A percentile compares a stretch with the other conserved stretches of the same genome.
Evolutionary conservation across 2,888 invertebrate species (phyloP).

Genomic region (Neoascia interrupta): DNA sequence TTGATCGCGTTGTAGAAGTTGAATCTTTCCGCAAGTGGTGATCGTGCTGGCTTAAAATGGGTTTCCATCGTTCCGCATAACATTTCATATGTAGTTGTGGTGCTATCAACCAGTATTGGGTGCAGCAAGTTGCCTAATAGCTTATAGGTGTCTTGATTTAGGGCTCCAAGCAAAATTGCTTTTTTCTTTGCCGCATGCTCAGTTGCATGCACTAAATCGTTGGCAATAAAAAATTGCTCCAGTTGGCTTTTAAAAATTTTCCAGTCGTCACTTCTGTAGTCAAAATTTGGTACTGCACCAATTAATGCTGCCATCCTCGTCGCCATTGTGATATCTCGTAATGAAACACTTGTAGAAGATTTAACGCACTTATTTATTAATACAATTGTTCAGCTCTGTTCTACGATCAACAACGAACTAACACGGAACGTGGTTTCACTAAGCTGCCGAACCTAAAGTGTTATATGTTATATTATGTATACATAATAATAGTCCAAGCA

Average conservation of each 20-base stretch:
- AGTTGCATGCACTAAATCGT: conserved; percentile 18
- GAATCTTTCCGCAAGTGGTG: too few relatives aligned
- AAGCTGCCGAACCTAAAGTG: too few relatives aligned
- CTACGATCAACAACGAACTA: too few relatives aligned
- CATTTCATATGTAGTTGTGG: conserved; percentile 9
- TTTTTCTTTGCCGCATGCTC: conserved; percentile 52
- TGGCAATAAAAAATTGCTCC: conserved; percentile 41
- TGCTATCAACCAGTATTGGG: conserved; percentile 36
- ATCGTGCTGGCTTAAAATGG: conserved; percentile 65
- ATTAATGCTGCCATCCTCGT: too few relatives aligned
- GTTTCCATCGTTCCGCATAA: conserved; percentile 14
- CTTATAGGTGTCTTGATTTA: conserved; percentile 44
- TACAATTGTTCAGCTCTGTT: too few relatives aligned
- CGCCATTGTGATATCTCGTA: too few relatives aligned
- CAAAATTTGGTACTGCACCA: neutral
- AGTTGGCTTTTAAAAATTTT: neutral
- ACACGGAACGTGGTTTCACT: too few relatives aligned
- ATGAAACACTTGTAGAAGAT: too few relatives aligned
- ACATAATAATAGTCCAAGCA: too few relatives aligned
- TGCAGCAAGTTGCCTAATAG: conserved; percentile 41
- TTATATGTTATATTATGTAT: too few relatives aligned
- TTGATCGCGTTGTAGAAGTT: too few relatives aligned
- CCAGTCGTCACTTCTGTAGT: neutral
- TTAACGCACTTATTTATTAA: too few relatives aligned
- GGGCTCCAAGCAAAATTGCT: conserved; percentile 42